Base-by-base conservation (phyloP, 2,797 vertebrate genomes). In the Furcifer pardalis region DNA sequence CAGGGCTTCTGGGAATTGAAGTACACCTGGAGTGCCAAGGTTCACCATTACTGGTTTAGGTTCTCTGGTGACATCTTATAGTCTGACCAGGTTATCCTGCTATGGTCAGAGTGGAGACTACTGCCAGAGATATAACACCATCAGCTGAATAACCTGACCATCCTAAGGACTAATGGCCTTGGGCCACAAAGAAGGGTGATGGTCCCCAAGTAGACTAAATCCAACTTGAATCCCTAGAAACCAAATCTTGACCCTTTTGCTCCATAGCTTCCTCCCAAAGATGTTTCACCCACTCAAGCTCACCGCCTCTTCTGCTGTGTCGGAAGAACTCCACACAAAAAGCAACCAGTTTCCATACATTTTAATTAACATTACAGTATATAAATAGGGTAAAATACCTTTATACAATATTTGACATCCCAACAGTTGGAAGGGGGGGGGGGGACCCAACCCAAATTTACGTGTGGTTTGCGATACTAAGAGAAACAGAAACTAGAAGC, bases 361-460 rank as follows among this genome's bases (percentile, higher is more conserved):
- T 95, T 91, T 93, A 78, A 92, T 94, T 91, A 93, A 91, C 87
- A 91, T 90, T 79, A 88, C 32, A 90, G 85, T 94, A 93, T 93
- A 94, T 89, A 94, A 92, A 96, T 92, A 94, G 91, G 90, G 92
- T 86, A 95, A 95, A 92, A 93, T 90, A 85, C 88, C 90, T 86
- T 91, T 86, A 90, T 95, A 94, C 94, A 95, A 82, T 93, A 93
- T 93, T 90, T 93, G 92, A 93, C 91, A 93, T 93, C 90, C 40
- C 49, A 87, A 94, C 93, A 92, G 82, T 89, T 87, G 7, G 86
- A 90, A 86, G 46, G 56, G n/a, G n/a, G n/a, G n/a, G n/a, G n/a
- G n/a, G n/a, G n/a, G 12, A 21, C 8, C 35, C 79, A 77, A 84
- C 79, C 81, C 81, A 87, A 84, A 87, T 79, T 92, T 92, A 90